Base-by-base conservation (phyloP, 2,113 vertebrate genomes). In the Phocoena sinus region DNA sequence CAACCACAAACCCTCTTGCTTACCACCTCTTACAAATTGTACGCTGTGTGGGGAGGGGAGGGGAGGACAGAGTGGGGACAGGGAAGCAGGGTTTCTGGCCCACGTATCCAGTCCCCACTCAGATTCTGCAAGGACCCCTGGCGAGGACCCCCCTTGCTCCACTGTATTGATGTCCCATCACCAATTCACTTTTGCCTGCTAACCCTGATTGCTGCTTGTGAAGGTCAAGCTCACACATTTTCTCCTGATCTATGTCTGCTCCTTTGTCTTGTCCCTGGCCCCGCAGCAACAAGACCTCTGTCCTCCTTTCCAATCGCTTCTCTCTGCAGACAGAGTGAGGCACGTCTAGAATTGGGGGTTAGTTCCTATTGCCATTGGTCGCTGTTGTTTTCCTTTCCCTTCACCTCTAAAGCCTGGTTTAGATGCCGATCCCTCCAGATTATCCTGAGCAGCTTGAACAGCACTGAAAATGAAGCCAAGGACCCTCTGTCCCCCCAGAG, bases 191-290 rank as follows among this genome's bases (percentile, higher is more conserved):
- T 73, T 21, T 15, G 11, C 2, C 33, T 20, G 10, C 8, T 41
- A 6, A 11, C 7, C n/a, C 17, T 10, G 2, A 0, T 13, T 20
- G 47, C 31, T 76, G 68, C 9, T 25, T 25, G 38, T 17, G 1
- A 93, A 33, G 25, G 53, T 13, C 71, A 17, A 3, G 25, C 28
- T n/a, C 25, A 1, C 21, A 1, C 10, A 3, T 18, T 53, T 9
- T 28, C 81, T 50, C 0, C 58, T 26, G 1, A 6, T n/a, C 85
- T 21, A 0, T 1, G n/a, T 23, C 26, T 21, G 20, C 18, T 44
- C 44, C n/a, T 83, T 11, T 38, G 44, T 47, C 73, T 63, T 31
- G 2, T 28, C 44, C 47, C 73, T 31, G 13, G 62, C 5, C 41
- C 13, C 63, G 50, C 15, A 17, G 21, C 73, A 8, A 4, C 23